Conservation (phyloP, 2,797 vertebrate genomes). For the Platyrinchus mystaceus region DNA sequence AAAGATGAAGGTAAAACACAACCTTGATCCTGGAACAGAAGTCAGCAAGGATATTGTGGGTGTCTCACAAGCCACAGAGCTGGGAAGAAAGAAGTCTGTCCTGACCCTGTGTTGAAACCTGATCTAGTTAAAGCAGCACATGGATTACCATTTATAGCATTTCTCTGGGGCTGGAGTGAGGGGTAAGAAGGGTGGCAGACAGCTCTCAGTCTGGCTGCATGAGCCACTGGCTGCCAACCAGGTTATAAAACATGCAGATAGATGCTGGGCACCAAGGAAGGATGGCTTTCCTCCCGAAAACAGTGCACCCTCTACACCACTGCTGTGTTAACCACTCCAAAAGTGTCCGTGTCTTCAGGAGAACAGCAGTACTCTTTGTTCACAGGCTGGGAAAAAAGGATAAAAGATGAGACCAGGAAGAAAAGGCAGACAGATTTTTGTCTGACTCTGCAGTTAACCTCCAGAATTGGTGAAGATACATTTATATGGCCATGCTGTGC, state of each 20-base stretch:
- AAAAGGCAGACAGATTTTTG: not conserved
- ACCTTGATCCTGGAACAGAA: slow-evolving; percentile 48
- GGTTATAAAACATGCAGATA: not conserved
- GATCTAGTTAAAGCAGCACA: slow-evolving; percentile 66
- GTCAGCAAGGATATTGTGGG: slow-evolving; percentile 27
- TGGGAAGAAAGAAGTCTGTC: slow-evolving; percentile 54
- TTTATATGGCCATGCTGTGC: not conserved
- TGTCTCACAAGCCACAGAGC: slow-evolving; percentile 51
- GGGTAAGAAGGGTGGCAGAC: not conserved
- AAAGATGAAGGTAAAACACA: slow-evolving; percentile 53
- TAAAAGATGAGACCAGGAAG: not conserved
- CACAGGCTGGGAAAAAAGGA: not conserved
- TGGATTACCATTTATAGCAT: slow-evolving; percentile 70
- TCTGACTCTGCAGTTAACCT: not conserved
- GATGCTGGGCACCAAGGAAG: not conserved
- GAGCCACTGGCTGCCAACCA: not conserved
- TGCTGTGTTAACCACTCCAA: not conserved
- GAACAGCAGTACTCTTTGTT: not conserved
- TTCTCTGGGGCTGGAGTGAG: slow-evolving; percentile 17
- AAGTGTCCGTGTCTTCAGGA: not conserved
- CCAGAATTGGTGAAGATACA: not conserved
- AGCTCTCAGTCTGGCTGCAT: not conserved
- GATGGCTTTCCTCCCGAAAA: not conserved
- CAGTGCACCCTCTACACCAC: not conserved
- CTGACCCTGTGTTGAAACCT: slow-evolving; percentile 75